Percentiles rank a stretch among this genome's conserved stretches.
phyloP scores from a whole-genome alignment of 2,113 vertebrate species.

The Dicentrarchus labrax region DNA sequence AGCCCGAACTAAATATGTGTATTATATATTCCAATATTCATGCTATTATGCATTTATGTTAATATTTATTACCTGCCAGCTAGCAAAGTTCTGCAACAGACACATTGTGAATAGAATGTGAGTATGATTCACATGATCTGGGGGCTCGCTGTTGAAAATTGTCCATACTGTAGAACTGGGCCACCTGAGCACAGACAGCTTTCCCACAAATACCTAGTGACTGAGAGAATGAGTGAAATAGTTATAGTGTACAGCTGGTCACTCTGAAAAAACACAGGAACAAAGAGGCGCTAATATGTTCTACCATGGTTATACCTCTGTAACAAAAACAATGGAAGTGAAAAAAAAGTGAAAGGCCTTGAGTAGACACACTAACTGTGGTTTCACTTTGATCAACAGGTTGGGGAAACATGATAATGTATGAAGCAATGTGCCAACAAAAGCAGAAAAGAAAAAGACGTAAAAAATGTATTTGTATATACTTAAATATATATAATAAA shows the following conservation, averaged over 20 bases:
- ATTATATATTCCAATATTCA: conserved; percentile 39
- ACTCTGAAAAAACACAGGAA: background rate
- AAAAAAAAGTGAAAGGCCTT: too few species aligned
- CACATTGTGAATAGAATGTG: conserved; percentile 35
- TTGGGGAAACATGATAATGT: too few species aligned
- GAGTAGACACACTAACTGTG: too few species aligned
- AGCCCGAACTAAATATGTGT: conserved; percentile 18
- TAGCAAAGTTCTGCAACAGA: conserved; percentile 40
- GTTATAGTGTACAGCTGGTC: background rate
- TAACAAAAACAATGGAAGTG: background rate
- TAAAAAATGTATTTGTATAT: too few species aligned
- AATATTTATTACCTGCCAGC: conserved; percentile 47
- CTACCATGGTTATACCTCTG: background rate
- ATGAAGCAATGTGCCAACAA: too few species aligned
- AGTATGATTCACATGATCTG: background rate
- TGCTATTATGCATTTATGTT: conserved; percentile 44
- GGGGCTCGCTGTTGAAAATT: conserved; percentile 15
- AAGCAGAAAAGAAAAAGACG: too few species aligned
- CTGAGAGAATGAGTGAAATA: background rate
- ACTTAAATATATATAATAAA: too few species aligned
- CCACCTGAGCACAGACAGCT: background rate
- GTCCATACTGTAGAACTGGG: background rate
- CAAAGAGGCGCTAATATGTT: background rate
- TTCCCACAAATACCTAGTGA: background rate
- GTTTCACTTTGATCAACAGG: too few species aligned